phyloP scores from a whole-genome alignment of 2,888 invertebrate genomes.

The Standfussiana lucernea region DNA sequence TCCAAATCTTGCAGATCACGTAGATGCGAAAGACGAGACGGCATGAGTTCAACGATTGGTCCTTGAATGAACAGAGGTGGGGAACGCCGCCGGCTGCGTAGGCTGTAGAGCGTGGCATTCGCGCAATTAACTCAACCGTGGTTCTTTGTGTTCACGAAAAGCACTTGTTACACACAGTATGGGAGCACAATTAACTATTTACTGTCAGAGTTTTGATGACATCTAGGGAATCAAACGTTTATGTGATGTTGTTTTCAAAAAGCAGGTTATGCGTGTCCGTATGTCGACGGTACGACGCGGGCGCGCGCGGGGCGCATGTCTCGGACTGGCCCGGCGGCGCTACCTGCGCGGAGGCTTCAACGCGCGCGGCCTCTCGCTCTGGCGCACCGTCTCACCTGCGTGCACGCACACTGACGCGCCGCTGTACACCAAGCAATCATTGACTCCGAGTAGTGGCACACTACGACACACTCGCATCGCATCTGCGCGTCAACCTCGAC shows the following conservation, averaged over 20 bases:
- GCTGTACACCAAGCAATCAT: slow-evolving; percentile 64
- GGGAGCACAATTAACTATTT: slow-evolving; percentile 45
- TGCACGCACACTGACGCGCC: slow-evolving; percentile 65
- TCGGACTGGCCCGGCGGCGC: slow-evolving; percentile 79
- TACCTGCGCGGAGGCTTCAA: slow-evolving; percentile 82
- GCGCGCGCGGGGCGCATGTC: slow-evolving; percentile 84
- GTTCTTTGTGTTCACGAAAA: slow-evolving; percentile 60
- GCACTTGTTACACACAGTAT: slow-evolving; percentile 69
- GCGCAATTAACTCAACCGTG: slow-evolving; percentile 82
- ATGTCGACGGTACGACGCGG: slow-evolving; percentile 76
- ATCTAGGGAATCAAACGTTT: slow-evolving; percentile 65
- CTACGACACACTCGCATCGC: slow-evolving; percentile 32
- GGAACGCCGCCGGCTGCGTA: slow-evolving; percentile 89
- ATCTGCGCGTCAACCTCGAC: slow-evolving; percentile 35
- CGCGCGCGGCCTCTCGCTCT: slow-evolving; percentile 78
- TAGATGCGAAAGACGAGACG: slow-evolving; percentile 80
- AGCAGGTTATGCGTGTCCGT: slow-evolving; percentile 75
- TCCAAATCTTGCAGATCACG: slow-evolving; percentile 78
- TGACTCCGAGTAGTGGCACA: slow-evolving; percentile 57
- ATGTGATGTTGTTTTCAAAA: slow-evolving; percentile 76
- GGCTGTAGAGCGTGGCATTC: slow-evolving; percentile 89
- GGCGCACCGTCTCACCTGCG: slow-evolving; percentile 79
- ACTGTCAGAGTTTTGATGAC: slow-evolving; percentile 31
- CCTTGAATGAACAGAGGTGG: slow-evolving; percentile 89
- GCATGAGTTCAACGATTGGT: slow-evolving; percentile 88